phyloP scores from a whole-genome alignment of 2,888 invertebrate genomes.

The Oxycera nigricornis region DNA sequence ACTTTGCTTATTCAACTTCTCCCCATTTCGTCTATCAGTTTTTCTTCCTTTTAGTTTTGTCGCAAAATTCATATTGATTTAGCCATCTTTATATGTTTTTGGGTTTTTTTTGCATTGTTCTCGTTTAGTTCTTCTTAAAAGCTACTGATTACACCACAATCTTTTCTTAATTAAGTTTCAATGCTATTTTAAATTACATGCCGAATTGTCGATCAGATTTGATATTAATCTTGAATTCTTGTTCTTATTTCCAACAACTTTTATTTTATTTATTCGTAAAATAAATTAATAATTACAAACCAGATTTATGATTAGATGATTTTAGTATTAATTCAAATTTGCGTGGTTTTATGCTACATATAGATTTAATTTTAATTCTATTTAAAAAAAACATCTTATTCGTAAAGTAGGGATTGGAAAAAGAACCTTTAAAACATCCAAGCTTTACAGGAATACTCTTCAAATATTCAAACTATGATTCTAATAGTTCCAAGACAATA shows the following conservation, averaged over 20 bases:
- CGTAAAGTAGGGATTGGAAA: not conserved
- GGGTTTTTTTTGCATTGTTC: conserved; percentile 5
- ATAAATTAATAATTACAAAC: conserved; percentile 37
- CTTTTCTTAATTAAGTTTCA: not conserved
- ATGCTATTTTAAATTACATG: not conserved
- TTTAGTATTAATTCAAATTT: conserved; percentile 16
- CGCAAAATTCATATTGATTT: not conserved
- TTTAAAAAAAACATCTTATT: conserved; percentile 5
- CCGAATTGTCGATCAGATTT: not conserved
- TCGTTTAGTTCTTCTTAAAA: conserved; percentile 13
- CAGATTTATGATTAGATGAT: conserved; percentile 5
- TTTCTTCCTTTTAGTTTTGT: not conserved
- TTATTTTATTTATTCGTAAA: conserved; percentile 22
- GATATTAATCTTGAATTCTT: conserved; percentile 1
- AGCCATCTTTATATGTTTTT: not conserved
- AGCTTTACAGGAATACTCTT: not conserved
- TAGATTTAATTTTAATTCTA: conserved; percentile 11
- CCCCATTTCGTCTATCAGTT: not conserved
- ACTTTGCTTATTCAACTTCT: too few relatives aligned
- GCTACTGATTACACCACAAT: not conserved
- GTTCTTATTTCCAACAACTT: not conserved
- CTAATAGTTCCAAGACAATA: not conserved
- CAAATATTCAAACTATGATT: not conserved
- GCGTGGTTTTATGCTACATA: not conserved
- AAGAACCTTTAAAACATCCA: conserved; percentile 5